These are phyloP conservation scores for Eublepharis macularius DNA, from an alignment of 2,113 vertebrate genomes.

Conservation along the genomic window DNA sequence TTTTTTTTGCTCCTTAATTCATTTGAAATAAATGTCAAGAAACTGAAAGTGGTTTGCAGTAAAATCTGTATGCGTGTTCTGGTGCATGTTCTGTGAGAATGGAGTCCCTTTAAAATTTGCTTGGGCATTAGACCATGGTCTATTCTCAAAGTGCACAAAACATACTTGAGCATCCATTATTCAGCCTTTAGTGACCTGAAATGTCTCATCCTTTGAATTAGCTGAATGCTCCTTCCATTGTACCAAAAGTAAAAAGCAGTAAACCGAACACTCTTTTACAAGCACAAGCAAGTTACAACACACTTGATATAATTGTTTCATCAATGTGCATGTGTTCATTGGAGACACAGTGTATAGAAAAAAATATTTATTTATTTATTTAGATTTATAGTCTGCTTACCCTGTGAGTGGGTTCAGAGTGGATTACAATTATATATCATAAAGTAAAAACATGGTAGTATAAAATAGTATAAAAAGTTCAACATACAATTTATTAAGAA, in stretches of 20 bases:
- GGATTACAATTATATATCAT: no score
- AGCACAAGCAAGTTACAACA: neutral
- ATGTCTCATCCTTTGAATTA: neutral
- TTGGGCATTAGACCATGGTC: neutral
- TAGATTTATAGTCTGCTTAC: no score
- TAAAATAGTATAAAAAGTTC: no score
- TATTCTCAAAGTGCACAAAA: neutral
- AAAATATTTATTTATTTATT: no score
- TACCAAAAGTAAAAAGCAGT: neutral
- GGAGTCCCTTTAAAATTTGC: neutral
- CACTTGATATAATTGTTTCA: no score
- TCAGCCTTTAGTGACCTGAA: neutral
- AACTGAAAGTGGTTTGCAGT: neutral
- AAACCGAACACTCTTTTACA: neutral
- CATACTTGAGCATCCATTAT: neutral
- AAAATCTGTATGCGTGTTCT: neutral
- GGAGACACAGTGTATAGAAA: no score
- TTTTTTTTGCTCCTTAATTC: neutral
- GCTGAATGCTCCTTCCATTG: neutral
- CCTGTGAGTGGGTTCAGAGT: no score
- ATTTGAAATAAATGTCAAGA: neutral
- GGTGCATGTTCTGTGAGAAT: neutral
- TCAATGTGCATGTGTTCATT: no score
- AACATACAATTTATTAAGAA: no score
- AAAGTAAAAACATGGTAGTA: no score